phyloP scores from a whole-genome alignment of 2,113 vertebrate species.

The Gobiocypris rarus region DNA sequence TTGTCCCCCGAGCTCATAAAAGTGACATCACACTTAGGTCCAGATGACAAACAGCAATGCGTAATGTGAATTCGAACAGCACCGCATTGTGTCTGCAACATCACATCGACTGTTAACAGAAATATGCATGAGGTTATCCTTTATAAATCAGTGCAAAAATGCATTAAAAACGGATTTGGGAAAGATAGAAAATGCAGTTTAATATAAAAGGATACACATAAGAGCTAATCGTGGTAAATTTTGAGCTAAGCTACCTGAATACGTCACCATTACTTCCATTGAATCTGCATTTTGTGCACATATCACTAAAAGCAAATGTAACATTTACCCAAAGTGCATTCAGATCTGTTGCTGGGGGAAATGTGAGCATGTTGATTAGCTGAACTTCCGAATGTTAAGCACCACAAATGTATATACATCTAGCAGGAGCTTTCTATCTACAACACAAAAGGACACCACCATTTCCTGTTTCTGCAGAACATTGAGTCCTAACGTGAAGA shows the following conservation, averaged over 20 bases:
- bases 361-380: background rate
- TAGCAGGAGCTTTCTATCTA: background rate
- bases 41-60: conserved; percentile 4
- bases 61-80: background rate
- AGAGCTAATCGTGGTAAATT: background rate
- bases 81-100: background rate
- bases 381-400: background rate
- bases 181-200: background rate
- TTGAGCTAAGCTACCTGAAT: background rate
- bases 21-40: conserved; percentile 35
- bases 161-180: background rate
- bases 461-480: conserved; percentile 4
- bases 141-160: background rate
- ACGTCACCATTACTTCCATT: background rate
- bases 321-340: background rate
- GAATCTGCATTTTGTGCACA: background rate
- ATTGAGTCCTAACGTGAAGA: conserved; percentile 51
- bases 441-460: conserved; percentile 5
- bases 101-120: background rate
- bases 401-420: background rate
- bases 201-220: background rate
- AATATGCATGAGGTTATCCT: background rate
- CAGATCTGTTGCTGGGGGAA: background rate
- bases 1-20: conserved; percentile 34
- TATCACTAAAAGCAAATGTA: background rate